phyloP scores from a whole-genome alignment of 2,888 invertebrate species.

The Heliothis peltigera region DNA sequence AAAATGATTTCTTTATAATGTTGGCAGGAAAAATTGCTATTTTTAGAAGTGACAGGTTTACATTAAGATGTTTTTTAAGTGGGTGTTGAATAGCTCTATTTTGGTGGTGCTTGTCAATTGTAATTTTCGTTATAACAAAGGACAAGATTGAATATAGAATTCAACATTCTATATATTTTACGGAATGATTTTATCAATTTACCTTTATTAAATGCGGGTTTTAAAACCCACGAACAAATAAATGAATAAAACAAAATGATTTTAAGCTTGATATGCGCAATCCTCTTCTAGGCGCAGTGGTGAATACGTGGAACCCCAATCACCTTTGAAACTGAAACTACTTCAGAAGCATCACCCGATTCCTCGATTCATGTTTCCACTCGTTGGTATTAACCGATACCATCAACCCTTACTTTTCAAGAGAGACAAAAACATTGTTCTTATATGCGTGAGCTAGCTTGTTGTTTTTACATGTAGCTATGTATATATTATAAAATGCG shows the following conservation, averaged over 20 bases:
- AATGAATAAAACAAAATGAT: slow-evolving; percentile 5
- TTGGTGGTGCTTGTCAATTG: neutral
- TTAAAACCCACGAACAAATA: neutral
- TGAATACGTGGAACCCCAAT: slow-evolving; percentile 5
- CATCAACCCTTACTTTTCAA: no score
- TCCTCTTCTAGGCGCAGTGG: neutral
- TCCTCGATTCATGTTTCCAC: slow-evolving; percentile 15
- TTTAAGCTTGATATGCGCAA: neutral
- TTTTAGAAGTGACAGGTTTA: neutral
- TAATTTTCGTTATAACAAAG: neutral
- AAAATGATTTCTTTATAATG: neutral
- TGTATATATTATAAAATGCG: no score
- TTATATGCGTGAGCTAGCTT: no score
- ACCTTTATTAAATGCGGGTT: no score
- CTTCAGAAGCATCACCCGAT: neutral
- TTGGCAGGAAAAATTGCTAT: neutral
- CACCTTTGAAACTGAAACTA: slow-evolving; percentile 5
- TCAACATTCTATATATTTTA: no score
- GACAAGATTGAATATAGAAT: neutral
- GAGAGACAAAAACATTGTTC: no score
- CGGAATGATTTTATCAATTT: no score
- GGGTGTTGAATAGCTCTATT: neutral
- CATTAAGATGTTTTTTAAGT: neutral
- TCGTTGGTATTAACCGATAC: neutral
- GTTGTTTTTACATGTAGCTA: no score